Evolutionary conservation across 2,113 vertebrate species (phyloP).

Genomic region (Pelusios castaneus): DNA sequence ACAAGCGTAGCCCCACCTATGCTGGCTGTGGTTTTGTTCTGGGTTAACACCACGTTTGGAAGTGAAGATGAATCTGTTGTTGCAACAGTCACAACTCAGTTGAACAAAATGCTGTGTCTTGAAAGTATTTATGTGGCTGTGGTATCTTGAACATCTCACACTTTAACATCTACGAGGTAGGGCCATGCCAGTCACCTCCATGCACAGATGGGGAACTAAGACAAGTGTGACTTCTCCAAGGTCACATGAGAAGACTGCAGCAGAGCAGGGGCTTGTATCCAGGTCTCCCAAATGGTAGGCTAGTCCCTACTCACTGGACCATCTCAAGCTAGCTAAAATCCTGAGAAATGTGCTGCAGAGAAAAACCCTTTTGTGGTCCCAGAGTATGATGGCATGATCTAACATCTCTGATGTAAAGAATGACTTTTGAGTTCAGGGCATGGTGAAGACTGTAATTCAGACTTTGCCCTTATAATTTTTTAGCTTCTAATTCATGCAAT

Average conservation of each 20-base stretch:
- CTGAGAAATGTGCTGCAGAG: not conserved
- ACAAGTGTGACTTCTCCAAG: not conserved
- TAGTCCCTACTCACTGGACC: accelerated
- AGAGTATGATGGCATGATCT: too few species aligned
- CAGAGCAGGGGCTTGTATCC: not conserved
- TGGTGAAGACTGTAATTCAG: not conserved
- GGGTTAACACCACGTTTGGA: not conserved
- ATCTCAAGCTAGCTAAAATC: accelerated
- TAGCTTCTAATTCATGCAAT: not conserved
- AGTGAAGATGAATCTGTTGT: not conserved
- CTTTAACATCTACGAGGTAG: not conserved
- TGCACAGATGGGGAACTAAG: not conserved
- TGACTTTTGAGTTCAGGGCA: not conserved
- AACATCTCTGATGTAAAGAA: not conserved
- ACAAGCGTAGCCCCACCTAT: not conserved
- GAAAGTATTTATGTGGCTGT: not conserved
- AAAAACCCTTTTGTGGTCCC: not conserved
- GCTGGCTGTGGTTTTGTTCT: not conserved
- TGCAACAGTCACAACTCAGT: not conserved
- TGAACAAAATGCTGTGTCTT: not conserved
- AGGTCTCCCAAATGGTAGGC: not conserved
- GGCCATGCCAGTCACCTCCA: not conserved
- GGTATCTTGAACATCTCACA: not conserved
- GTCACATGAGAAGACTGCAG: too few species aligned
- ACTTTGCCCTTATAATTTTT: not conserved